Evolutionary conservation across 2,113 vertebrate genomes (phyloP), one percentile per base, ranked within the genome.

Genomic region (Raphicerus campestris): DNA sequence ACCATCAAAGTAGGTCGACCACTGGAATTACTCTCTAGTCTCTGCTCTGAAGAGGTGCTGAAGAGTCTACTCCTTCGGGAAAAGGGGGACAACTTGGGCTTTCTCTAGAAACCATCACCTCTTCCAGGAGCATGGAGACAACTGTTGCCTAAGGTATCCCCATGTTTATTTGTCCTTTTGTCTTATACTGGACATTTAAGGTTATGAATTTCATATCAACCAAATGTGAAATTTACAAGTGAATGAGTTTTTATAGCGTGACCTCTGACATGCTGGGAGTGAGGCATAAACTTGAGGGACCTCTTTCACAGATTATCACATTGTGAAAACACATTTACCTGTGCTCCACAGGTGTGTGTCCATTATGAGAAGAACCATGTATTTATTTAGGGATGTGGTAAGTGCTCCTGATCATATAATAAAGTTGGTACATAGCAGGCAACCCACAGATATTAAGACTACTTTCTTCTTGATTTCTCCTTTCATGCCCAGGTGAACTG

Each of bases 1-100:
- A 15, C 28, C 45, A 56, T 28, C 7, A 30, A 24, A 2, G 6
- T 2, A 66, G 22, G n/a, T 53, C 1, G 3, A 9, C 2, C 8
- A 0, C 32, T 35, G 49, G 39, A 63, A 53, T 15, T 28, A 17
- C 61, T 47, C n/a, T 81, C 11, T 30, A 28, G 35, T 45, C 30
- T 92, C 55, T 47, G 2, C 19, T 55, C 20, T 91, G 51, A 93
- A 0, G 49, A 4, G 42, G 60, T 32, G 16, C 51, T 22, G n/a
- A 55, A 55, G 35, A 51, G 2, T 63, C 16, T 6, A 42, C 13
- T n/a, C 1, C 10, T 26, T 75, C 14, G 7, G 6, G 20, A 30
- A 1, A 87, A 32, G 26, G 10, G 2, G 88, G 32, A 35, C 15
- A 24, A 26, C n/a, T 39, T 22, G 66, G n/a, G n/a, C n/a, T 39